A percentile compares a stretch with the other conserved stretches of the same genome.
Conservation (phyloP, 1,140 invertebrate species). For the Cotesia glomerata region DNA sequence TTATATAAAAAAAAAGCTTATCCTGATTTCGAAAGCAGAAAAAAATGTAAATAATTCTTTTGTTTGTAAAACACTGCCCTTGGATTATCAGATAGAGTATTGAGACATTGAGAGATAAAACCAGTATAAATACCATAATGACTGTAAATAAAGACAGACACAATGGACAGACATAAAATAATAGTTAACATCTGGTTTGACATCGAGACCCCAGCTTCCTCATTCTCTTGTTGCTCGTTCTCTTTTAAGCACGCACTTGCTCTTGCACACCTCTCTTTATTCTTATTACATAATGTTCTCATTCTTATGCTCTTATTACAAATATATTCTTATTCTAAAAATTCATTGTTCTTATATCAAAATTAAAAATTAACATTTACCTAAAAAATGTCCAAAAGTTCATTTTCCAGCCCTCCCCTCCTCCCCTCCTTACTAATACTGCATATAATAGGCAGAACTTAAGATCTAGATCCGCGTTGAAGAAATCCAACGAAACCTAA, state of each 20-base stretch:
- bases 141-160: conserved; percentile 26
- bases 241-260: too few relatives aligned
- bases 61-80: conserved; percentile 19
- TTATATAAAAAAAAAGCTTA: too few relatives aligned
- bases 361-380: too few relatives aligned
- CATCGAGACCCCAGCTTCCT: conserved; percentile 17
- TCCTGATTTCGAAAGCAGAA: conserved; percentile 2
- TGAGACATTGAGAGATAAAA: conserved; percentile 14
- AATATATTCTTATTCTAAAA: too few relatives aligned
- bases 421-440: neutral
- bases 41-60: conserved; percentile 15
- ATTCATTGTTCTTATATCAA: too few relatives aligned
- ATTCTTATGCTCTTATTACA: too few relatives aligned
- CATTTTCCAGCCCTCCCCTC: too few relatives aligned
- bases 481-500: too few relatives aligned
- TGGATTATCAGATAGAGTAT: conserved; percentile 8
- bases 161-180: conserved; percentile 21
- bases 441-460: neutral
- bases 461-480: too few relatives aligned
- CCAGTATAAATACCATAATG: conserved; percentile 12
- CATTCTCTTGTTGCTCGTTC: neutral
- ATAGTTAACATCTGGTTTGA: conserved; percentile 7
- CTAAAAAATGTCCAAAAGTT: too few relatives aligned
- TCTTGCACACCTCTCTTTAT: too few relatives aligned
- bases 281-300: too few relatives aligned